Percentiles rank a stretch among this genome's conserved stretches.
These are phyloP conservation scores for Telmatherina bonti DNA, from an alignment of 2,797 vertebrate species.

Conservation along the genomic window DNA sequence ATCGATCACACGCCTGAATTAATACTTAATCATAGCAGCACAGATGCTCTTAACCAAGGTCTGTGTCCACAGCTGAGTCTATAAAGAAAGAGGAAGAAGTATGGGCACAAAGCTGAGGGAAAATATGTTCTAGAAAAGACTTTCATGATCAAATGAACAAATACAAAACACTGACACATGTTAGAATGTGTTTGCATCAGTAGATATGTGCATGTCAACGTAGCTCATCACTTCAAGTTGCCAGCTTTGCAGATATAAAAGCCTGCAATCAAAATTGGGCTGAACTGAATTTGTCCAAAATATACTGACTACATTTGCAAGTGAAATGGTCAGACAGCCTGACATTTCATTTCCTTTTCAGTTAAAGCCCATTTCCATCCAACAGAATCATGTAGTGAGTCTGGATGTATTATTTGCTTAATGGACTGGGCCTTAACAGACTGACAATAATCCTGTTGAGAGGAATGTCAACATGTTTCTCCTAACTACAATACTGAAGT, in stretches of 20 bases:
- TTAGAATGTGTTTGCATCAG: conserved; percentile 4
- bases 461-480: conserved; percentile 66
- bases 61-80: conserved; percentile 48
- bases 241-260: conserved; percentile 4
- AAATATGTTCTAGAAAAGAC: conserved; percentile 32
- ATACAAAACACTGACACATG: conserved; percentile 14
- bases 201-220: not conserved
- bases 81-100: conserved; percentile 40
- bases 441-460: conserved; percentile 57
- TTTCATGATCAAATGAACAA: conserved; percentile 33
- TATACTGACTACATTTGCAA: conserved; percentile 30
- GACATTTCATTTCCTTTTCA: conserved; percentile 56
- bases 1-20: conserved; percentile 90
- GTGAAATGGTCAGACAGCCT: conserved; percentile 18
- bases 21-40: conserved; percentile 90
- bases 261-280: conserved; percentile 4
- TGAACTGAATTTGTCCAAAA: conserved; percentile 37
- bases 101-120: conserved; percentile 18
- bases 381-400: conserved; percentile 25
- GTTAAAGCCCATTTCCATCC: conserved; percentile 47
- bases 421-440: conserved; percentile 56
- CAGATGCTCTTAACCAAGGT: conserved; percentile 58
- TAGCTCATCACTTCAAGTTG: conserved; percentile 13
- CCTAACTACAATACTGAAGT: conserved; percentile 40
- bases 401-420: conserved; percentile 49